phyloP scores from a whole-genome alignment of 2,888 invertebrate genomes.

The Sicus ferrugineus region DNA sequence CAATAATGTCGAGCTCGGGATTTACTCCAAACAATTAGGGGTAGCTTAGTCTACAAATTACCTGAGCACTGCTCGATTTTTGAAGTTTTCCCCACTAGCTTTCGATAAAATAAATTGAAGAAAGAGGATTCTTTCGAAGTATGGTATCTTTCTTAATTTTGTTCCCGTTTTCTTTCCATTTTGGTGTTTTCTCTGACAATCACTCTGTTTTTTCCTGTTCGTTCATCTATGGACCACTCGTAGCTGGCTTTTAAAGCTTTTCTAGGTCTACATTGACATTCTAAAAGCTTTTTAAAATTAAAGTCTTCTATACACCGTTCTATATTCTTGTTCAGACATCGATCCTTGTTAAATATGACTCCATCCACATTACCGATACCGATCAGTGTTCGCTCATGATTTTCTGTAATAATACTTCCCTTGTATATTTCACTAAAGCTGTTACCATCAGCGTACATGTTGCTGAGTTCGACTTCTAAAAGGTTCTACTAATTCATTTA shows the following conservation, averaged over 20 bases:
- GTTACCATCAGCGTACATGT: neutral
- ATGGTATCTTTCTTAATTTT: no score
- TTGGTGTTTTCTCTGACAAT: neutral
- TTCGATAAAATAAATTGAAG: no score
- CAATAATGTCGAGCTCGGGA: no score
- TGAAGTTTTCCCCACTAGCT: no score
- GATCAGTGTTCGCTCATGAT: neutral
- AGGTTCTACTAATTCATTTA: constrained; percentile 5
- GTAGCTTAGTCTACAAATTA: no score
- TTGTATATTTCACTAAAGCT: no score
- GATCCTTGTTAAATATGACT: neutral
- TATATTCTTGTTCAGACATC: neutral
- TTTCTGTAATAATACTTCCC: neutral
- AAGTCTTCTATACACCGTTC: neutral
- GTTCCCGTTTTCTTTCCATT: no score
- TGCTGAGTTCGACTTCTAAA: neutral
- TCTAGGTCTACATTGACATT: no score
- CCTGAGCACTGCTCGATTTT: no score
- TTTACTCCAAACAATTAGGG: no score
- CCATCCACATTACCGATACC: constrained; percentile 8
- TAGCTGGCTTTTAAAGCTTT: neutral
- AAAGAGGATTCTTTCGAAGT: no score
- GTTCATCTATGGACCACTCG: neutral
- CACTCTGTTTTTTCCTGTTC: neutral
- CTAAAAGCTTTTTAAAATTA: no score